Evolutionary conservation across 2,797 vertebrate genomes (phyloP).

Genomic region (Spatula versicolor): DNA sequence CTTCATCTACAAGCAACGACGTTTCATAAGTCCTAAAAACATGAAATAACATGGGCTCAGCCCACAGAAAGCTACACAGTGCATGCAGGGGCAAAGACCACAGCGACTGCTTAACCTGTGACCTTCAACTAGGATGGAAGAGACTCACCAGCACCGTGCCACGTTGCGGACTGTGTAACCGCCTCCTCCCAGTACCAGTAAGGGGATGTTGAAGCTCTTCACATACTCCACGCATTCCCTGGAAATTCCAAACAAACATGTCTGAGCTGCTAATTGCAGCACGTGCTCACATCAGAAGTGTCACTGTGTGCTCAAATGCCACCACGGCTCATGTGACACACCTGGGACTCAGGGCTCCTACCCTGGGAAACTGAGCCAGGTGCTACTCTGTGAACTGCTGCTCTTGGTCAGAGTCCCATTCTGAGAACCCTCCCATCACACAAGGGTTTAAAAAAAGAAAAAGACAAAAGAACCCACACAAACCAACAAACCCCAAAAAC

Average conservation of each 20-base stretch:
- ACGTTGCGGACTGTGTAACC: conserved; percentile 98
- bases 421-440: background rate
- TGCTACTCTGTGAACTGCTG: accelerated
- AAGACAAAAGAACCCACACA: too few relatives aligned
- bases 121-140: background rate
- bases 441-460: background rate
- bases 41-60: background rate
- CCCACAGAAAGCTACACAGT: background rate
- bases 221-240: conserved; percentile 98
- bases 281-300: accelerated
- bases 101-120: background rate
- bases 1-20: conserved; percentile 91
- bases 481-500: accelerated
- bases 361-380: background rate
- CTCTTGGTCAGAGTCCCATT: background rate
- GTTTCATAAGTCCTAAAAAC: conserved; percentile 93
- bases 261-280: background rate
- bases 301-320: accelerated
- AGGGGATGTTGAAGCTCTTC: conserved; percentile 96
- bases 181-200: conserved; percentile 95
- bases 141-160: conserved; percentile 93
- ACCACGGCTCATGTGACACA: background rate
- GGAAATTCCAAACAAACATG: background rate
- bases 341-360: background rate
- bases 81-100: background rate